Percentiles rank a stretch among this genome's conserved stretches.
These are phyloP conservation scores for Trissolcus brochymenae DNA, from an alignment of 2,888 invertebrate genomes.

Conservation along the genomic window DNA sequence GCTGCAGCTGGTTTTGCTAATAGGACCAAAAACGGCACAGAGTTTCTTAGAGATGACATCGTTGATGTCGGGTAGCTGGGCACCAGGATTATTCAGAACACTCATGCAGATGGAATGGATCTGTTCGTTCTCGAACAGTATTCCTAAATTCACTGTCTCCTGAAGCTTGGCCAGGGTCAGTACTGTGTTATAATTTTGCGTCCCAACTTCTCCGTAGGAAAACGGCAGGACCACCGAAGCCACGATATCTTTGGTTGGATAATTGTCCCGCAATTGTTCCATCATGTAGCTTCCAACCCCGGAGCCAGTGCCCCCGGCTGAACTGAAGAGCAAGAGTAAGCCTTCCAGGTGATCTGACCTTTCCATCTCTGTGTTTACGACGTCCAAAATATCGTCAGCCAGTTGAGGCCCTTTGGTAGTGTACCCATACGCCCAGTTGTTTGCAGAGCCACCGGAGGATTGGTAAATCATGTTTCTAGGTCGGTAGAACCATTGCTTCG, in stretches of 20 bases:
- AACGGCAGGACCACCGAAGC: slow-evolving; percentile 77
- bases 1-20: slow-evolving; percentile 63
- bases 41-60: slow-evolving; percentile 77
- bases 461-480: slow-evolving; percentile 74
- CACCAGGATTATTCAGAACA: slow-evolving; percentile 67
- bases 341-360: slow-evolving; percentile 75
- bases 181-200: slow-evolving; percentile 78
- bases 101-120: slow-evolving; percentile 74
- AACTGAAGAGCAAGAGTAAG: slow-evolving; percentile 76
- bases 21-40: slow-evolving; percentile 76
- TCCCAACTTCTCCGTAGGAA: slow-evolving; percentile 77
- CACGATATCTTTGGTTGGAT: slow-evolving; percentile 76
- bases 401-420: slow-evolving; percentile 74
- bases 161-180: slow-evolving; percentile 77
- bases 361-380: slow-evolving; percentile 75
- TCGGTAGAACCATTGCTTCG: slow-evolving; percentile 72
- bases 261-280: slow-evolving; percentile 75
- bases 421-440: slow-evolving; percentile 79
- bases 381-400: slow-evolving; percentile 71
- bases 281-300: slow-evolving; percentile 77
- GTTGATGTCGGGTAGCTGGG: slow-evolving; percentile 76
- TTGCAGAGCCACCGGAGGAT: slow-evolving; percentile 77
- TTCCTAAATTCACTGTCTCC: slow-evolving; percentile 73
- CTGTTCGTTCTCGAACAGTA: slow-evolving; percentile 78
- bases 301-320: slow-evolving; percentile 79